A percentile compares a stretch with the other conserved stretches of the same genome.
Evolutionary conservation across 30 jellyfish, hydroid and myxozoan species (phyloP).

Genomic region (Nemopilema nomurai): DNA sequence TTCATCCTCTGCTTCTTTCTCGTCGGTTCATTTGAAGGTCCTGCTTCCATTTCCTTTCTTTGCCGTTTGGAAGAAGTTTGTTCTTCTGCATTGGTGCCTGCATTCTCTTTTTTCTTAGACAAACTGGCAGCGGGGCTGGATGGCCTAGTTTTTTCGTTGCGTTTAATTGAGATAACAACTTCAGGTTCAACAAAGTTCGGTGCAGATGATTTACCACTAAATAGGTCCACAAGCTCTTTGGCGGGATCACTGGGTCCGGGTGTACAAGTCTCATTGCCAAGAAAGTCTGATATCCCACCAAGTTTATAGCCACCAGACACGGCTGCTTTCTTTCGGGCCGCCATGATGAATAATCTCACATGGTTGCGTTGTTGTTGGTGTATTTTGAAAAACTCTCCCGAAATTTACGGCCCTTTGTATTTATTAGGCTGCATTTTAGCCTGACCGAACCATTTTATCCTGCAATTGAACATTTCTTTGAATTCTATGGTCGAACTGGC

Average conservation of each 20-base stretch:
- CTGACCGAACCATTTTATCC: too few species aligned
- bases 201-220: not conserved
- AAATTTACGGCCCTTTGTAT: too few species aligned
- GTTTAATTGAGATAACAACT: not conserved
- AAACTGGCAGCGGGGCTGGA: not conserved
- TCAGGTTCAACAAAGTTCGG: not conserved
- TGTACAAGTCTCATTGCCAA: slow-evolving; percentile 1
- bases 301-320: slow-evolving; percentile 37
- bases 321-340: slow-evolving; percentile 4
- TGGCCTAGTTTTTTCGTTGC: not conserved
- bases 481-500: too few species aligned
- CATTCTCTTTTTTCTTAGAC: not conserved
- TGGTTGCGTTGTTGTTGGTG: slow-evolving; percentile 17
- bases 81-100: not conserved
- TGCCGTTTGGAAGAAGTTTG: not conserved
- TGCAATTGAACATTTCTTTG: too few species aligned
- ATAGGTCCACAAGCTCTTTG: slow-evolving; percentile 4
- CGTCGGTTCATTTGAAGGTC: slow-evolving; percentile 11
- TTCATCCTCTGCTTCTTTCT: slow-evolving; percentile 48
- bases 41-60: not conserved
- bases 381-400: too few species aligned
- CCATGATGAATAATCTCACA: slow-evolving; percentile 10
- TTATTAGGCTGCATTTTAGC: too few species aligned
- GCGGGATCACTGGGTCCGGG: not conserved
- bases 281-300: slow-evolving; percentile 54